Conservation (phyloP, 2,888 invertebrate species). For the Zootermopsis nevadensis region DNA sequence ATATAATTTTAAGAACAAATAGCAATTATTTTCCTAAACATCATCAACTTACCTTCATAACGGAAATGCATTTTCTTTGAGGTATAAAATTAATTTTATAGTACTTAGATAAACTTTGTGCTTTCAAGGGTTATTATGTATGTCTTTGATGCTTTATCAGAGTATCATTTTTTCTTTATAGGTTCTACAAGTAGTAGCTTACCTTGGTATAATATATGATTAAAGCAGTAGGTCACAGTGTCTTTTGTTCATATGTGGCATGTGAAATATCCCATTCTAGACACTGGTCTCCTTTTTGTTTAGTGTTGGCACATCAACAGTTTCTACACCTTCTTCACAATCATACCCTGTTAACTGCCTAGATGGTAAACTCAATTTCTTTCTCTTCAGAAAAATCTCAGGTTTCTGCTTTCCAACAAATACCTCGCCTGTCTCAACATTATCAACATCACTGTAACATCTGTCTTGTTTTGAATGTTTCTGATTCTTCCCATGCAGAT, state of each 20-base stretch:
- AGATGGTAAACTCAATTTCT: conserved; percentile 17
- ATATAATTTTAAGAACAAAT: too few relatives aligned
- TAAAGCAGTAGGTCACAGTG: neutral
- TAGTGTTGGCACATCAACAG: conserved; percentile 37
- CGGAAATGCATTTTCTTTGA: too few relatives aligned
- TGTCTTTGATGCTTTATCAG: too few relatives aligned
- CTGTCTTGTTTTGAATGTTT: conserved; percentile 8
- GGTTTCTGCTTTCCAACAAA: neutral
- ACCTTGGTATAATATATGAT: neutral
- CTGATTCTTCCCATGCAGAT: neutral
- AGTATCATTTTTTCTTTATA: conserved; percentile 4
- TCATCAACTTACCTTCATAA: too few relatives aligned
- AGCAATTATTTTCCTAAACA: too few relatives aligned
- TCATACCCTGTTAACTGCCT: neutral
- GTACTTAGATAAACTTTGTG: too few relatives aligned
- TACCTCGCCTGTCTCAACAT: neutral
- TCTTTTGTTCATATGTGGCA: neutral
- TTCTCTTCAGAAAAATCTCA: conserved; percentile 18
- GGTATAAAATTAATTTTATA: too few relatives aligned
- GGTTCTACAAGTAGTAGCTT: neutral
- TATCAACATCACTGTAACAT: neutral
- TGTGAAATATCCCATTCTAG: neutral
- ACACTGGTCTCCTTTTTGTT: conserved; percentile 51
- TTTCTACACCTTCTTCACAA: neutral
- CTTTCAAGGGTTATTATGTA: too few relatives aligned